phyloP scores from a whole-genome alignment of 2,113 vertebrate genomes.

The Chinchilla lanigera region DNA sequence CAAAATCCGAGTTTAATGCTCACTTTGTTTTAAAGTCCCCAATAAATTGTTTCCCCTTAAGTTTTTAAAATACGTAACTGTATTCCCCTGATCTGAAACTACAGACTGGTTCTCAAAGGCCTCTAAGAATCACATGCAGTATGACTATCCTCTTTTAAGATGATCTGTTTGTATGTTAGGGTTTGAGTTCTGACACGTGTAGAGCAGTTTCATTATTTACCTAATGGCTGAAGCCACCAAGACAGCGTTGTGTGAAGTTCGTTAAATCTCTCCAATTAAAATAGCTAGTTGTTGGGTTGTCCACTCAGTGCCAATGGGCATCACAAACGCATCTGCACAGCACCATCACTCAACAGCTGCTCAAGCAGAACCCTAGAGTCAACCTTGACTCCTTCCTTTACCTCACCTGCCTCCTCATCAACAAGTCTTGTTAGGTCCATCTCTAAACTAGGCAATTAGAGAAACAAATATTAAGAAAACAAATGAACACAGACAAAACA shows the following conservation, averaged over 20 bases:
- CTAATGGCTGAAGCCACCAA: not conserved
- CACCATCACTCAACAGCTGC: not conserved
- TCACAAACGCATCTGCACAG: not conserved
- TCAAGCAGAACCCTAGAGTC: constrained; percentile 33
- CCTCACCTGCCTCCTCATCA: not conserved
- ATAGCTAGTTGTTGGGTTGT: not conserved
- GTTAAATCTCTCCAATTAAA: constrained; percentile 19
- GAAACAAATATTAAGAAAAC: constrained; percentile 1
- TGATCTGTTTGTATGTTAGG: not conserved
- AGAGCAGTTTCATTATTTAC: not conserved
- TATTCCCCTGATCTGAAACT: not conserved
- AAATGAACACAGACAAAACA: constrained; percentile 24
- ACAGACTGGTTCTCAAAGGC: constrained; percentile 12
- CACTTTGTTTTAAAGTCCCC: constrained; percentile 35
- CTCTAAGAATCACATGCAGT: not conserved
- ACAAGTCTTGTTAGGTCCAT: not conserved
- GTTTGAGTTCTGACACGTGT: constrained; percentile 1
- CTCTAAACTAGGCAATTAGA: not conserved
- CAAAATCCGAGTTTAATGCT: constrained; percentile 33
- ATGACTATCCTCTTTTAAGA: not conserved
- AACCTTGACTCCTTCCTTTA: not conserved
- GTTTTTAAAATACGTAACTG: not conserved
- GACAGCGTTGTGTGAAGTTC: not conserved
- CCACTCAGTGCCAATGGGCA: not conserved
- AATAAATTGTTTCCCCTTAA: not conserved